Evolutionary conservation across 1,140 invertebrate genomes (phyloP).

Genomic region (Bombus pascuorum): DNA sequence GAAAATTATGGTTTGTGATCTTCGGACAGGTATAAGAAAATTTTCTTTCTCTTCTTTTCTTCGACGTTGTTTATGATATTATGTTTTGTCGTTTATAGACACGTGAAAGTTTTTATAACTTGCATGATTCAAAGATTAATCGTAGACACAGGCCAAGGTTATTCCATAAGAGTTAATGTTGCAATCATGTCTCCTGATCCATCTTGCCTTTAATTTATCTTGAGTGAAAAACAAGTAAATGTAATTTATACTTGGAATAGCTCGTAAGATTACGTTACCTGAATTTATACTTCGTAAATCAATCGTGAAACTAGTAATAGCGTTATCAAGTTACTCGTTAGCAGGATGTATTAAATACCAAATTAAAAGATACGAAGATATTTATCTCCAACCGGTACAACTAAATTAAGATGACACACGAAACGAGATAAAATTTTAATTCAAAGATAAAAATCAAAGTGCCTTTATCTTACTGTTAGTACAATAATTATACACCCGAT

Average conservation of each 20-base stretch:
- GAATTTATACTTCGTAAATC: slow-evolving; percentile 3
- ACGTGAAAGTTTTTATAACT: neutral
- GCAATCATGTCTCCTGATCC: neutral
- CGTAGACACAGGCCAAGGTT: neutral
- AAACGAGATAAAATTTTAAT: no score
- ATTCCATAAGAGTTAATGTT: neutral
- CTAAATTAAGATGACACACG: neutral
- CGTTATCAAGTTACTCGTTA: neutral
- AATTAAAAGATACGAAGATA: neutral
- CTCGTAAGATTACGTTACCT: neutral
- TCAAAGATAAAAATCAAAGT: no score
- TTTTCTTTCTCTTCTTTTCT: no score
- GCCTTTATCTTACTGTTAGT: no score
- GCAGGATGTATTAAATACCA: neutral
- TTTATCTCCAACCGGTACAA: neutral
- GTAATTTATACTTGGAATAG: neutral
- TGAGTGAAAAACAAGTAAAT: neutral
- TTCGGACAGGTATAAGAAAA: neutral
- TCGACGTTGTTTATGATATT: neutral
- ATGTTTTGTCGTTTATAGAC: neutral
- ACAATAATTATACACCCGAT: no score
- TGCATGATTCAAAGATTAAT: neutral
- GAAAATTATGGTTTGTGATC: no score
- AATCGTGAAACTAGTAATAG: neutral
- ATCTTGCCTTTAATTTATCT: neutral